Conservation (phyloP, 2,113 vertebrate genomes). For the Perca fluviatilis region DNA sequence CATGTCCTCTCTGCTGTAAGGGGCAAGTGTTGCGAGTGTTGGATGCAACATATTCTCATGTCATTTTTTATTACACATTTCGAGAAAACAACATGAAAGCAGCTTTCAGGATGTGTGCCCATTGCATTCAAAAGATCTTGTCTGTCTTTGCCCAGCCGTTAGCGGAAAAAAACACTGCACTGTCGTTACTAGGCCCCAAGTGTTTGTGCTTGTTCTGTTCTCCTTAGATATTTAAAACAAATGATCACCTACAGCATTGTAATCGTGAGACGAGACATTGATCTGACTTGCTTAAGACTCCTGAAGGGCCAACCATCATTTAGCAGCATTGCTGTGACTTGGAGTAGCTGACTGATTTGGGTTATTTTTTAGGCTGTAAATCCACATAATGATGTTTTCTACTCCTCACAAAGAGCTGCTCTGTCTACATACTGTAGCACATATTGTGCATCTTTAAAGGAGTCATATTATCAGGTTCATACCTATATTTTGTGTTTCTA, state of each 20-base stretch:
- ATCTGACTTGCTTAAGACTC: background rate
- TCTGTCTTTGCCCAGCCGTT: constrained; percentile 13
- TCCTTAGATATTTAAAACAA: constrained; percentile 28
- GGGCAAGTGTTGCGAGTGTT: background rate
- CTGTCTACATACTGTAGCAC: constrained; percentile 22
- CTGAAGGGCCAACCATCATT: constrained; percentile 18
- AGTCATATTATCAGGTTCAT: too few species aligned
- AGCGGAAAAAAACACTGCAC: constrained; percentile 2
- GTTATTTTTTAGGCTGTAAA: constrained; percentile 44
- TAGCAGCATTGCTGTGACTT: constrained; percentile 11
- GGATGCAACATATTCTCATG: constrained; percentile 7
- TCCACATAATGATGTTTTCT: constrained; percentile 57
- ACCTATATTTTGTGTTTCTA: too few species aligned
- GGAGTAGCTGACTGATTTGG: constrained; percentile 2
- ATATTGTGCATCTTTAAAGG: background rate
- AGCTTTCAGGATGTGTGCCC: constrained; percentile 15
- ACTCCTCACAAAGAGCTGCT: constrained; percentile 34
- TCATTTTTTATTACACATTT: background rate
- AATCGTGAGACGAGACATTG: constrained; percentile 4
- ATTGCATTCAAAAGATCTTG: constrained; percentile 10
- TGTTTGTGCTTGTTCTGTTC: constrained; percentile 13
- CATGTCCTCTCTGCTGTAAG: background rate
- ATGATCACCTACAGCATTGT: background rate
- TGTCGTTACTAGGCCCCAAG: constrained; percentile 25
- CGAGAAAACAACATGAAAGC: constrained; percentile 3